Evolutionary conservation across 2,113 vertebrate species (phyloP).

Genomic region (Chinchilla lanigera): DNA sequence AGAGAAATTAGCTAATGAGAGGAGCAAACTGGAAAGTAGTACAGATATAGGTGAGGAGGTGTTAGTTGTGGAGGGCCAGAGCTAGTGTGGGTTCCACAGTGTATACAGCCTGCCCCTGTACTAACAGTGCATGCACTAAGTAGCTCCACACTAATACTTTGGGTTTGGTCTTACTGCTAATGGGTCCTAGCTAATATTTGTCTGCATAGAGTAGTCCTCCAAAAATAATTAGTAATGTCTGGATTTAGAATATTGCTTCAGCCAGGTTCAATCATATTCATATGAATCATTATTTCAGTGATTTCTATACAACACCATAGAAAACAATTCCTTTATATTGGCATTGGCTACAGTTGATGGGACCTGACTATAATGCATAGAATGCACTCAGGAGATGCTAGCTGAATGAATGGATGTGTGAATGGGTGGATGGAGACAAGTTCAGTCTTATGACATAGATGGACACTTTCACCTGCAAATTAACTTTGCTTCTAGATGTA

Average conservation of each 20-base stretch:
- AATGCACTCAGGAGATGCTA: not conserved
- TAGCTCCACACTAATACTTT: not conserved
- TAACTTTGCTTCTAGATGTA: conserved; percentile 22
- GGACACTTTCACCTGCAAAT: not conserved
- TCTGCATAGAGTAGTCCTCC: not conserved
- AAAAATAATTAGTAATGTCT: not conserved
- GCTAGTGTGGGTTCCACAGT: not conserved
- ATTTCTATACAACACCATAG: not conserved
- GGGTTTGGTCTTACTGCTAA: not conserved
- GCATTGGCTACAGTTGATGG: not conserved
- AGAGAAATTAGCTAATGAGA: not conserved
- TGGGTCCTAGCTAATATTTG: not conserved
- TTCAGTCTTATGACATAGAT: not conserved
- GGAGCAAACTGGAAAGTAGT: not conserved
- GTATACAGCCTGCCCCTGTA: not conserved
- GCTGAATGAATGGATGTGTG: not conserved
- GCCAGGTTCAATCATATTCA: not conserved
- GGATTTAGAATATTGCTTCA: not conserved
- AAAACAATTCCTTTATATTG: not conserved
- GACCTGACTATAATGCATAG: not conserved
- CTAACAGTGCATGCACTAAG: not conserved
- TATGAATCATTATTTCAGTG: not conserved
- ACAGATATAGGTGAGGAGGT: too few relatives aligned
- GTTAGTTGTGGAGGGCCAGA: not conserved
- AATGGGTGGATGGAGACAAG: not conserved